Percentiles rank a stretch among this genome's conserved stretches.
Conservation (phyloP, 2,113 vertebrate genomes). For the Phycodurus eques region DNA sequence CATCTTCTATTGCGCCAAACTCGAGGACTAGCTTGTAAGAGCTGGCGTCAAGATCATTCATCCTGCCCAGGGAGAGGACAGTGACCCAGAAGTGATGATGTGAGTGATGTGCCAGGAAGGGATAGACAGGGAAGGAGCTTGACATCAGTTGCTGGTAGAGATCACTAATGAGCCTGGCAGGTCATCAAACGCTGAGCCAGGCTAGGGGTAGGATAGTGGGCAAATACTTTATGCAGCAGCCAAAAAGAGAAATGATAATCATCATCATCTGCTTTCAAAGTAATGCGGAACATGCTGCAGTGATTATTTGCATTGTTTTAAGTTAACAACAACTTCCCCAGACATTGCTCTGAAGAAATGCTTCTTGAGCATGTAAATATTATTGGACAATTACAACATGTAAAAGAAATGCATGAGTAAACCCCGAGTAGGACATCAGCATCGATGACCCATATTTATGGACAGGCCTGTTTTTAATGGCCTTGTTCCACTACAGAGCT, state of each 20-base stretch:
- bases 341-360: constrained; percentile 9
- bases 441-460: constrained; percentile 34
- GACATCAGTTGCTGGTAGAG: constrained; percentile 18
- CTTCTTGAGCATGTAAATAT: constrained; percentile 3
- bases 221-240: neutral
- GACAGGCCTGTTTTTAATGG: constrained; percentile 32
- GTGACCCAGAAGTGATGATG: constrained; percentile 42
- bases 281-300: neutral
- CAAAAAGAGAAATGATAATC: neutral
- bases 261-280: constrained; percentile 1
- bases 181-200: neutral
- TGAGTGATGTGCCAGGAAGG: constrained; percentile 27
- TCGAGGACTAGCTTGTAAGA: constrained; percentile 20
- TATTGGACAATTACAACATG: constrained; percentile 29
- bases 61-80: constrained; percentile 26
- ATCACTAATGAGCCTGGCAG: constrained; percentile 27
- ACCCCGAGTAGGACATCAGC: constrained; percentile 12
- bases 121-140: constrained; percentile 25
- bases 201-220: neutral
- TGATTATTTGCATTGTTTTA: neutral
- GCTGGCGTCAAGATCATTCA: constrained; percentile 33
- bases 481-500: constrained; percentile 43
- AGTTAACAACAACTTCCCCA: neutral
- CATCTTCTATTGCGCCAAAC: constrained; percentile 14
- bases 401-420: constrained; percentile 6